Conservation (phyloP, 2,113 vertebrate genomes). For the Marmota flaviventris region DNA sequence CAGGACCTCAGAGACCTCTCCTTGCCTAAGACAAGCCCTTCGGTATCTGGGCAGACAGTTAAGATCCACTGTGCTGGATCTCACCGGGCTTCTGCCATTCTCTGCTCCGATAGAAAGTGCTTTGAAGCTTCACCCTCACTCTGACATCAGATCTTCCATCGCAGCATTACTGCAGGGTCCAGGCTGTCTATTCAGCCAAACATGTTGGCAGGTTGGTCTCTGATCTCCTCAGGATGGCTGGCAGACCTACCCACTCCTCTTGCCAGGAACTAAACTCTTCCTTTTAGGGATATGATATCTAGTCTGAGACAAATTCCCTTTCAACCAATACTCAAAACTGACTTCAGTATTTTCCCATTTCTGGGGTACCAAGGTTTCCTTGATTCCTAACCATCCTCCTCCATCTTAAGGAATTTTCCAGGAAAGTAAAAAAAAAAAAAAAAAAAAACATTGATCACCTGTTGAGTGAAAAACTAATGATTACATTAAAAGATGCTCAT, state of each 20-base stretch:
- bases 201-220: neutral
- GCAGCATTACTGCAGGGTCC: neutral
- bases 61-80: neutral
- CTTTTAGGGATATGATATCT: neutral
- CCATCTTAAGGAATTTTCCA: slow-evolving; percentile 5
- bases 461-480: neutral
- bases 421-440: neutral
- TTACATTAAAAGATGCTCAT: neutral
- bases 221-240: neutral
- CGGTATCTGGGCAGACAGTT: neutral
- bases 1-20: neutral
- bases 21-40: neutral
- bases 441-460: neutral
- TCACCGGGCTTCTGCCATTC: neutral
- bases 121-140: neutral
- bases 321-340: neutral
- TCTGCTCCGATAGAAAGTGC: neutral
- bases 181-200: neutral
- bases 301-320: neutral
- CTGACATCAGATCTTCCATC: neutral
- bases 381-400: neutral
- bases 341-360: neutral
- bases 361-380: neutral
- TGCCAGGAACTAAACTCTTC: slow-evolving; percentile 35
- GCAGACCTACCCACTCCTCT: neutral